phyloP scores from a whole-genome alignment of 2,888 invertebrate species.

The Strigamia transsilvanica region DNA sequence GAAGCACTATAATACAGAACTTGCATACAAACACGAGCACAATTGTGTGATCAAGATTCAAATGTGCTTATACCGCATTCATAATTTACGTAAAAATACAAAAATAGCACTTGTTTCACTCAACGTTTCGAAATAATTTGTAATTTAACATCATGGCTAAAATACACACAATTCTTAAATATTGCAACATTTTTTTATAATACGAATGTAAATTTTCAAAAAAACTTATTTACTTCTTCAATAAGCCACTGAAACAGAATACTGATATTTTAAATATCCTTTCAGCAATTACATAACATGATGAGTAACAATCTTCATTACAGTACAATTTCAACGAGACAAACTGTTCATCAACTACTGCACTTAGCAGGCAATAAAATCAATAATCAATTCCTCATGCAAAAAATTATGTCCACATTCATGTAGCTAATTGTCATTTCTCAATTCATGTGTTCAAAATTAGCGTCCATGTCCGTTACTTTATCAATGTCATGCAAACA shows the following conservation, averaged over 20 bases:
- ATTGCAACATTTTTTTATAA: background rate
- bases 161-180: conserved; percentile 22
- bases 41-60: background rate
- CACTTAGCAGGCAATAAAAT: background rate
- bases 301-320: background rate
- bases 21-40: conserved; percentile 2
- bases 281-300: background rate
- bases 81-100: background rate
- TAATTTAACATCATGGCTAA: background rate
- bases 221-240: no score
- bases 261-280: background rate
- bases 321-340: conserved; percentile 7
- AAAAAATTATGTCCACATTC: no score
- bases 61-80: background rate
- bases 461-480: conserved; percentile 23
- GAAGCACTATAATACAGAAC: conserved; percentile 9
- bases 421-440: no score
- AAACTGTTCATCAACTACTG: conserved; percentile 4
- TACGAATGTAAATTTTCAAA: conserved; percentile 1
- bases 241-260: background rate
- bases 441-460: no score
- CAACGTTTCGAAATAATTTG: background rate
- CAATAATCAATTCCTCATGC: no score
- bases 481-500: conserved; percentile 51
- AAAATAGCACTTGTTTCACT: conserved; percentile 23